Evolutionary conservation across 2,797 vertebrate genomes (phyloP).

Genomic region (Tapirus indicus): DNA sequence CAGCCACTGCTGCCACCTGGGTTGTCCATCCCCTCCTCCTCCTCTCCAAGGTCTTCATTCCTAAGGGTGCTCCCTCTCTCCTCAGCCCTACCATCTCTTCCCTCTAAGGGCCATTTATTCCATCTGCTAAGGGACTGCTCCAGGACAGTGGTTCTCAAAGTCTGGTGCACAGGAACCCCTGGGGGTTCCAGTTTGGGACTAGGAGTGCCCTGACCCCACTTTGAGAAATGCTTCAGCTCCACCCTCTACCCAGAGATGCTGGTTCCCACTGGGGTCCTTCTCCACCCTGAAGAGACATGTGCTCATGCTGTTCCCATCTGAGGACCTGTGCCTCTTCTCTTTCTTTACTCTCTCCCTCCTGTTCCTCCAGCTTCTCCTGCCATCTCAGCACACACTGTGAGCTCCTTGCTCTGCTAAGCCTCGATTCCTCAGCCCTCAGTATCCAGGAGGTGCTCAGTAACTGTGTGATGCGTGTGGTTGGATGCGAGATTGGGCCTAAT

Average conservation of each 20-base stretch:
- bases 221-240: not conserved
- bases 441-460: not conserved
- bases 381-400: not conserved
- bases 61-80: not conserved
- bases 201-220: not conserved
- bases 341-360: too few species aligned
- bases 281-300: not conserved
- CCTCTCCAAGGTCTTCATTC: not conserved
- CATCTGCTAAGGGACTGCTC: not conserved
- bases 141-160: not conserved
- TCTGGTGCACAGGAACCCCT: not conserved
- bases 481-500: not conserved
- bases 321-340: not conserved
- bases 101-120: too few species aligned
- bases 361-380: rapidly evolving
- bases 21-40: not conserved
- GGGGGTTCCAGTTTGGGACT: not conserved
- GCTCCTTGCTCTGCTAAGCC: not conserved
- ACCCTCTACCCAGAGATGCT: not conserved
- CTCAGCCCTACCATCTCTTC: too few species aligned
- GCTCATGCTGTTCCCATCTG: not conserved
- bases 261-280: not conserved
- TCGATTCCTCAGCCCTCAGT: not conserved
- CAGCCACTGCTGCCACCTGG: not conserved
- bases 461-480: rapidly evolving